phyloP scores from a whole-genome alignment of 2,888 invertebrate genomes.

The Deladenus siricidicola region DNA sequence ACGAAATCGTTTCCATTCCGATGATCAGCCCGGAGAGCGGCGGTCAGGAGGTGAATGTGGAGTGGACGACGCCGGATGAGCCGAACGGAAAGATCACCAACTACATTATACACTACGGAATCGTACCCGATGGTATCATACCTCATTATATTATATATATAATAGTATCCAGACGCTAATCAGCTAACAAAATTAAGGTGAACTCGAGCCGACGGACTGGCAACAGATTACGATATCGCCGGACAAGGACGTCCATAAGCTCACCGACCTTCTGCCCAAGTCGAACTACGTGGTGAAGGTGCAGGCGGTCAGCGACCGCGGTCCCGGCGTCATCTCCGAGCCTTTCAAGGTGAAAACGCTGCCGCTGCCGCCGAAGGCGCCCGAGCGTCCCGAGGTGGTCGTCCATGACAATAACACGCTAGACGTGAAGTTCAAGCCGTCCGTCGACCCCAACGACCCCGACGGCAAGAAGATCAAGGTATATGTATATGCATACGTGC shows the following conservation, averaged over 20 bases:
- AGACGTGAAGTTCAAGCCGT: slow-evolving; percentile 37
- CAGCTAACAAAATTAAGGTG: too few relatives aligned
- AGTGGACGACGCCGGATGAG: slow-evolving; percentile 52
- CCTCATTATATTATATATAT: too few relatives aligned
- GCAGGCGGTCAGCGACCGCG: slow-evolving; percentile 50
- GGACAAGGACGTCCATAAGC: slow-evolving; percentile 36
- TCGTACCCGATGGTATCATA: slow-evolving; percentile 37
- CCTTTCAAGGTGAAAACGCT: slow-evolving; percentile 31
- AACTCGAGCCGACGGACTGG: slow-evolving; percentile 42
- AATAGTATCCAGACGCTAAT: background rate
- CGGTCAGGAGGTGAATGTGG: slow-evolving; percentile 45
- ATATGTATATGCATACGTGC: background rate
- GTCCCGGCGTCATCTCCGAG: slow-evolving; percentile 47
- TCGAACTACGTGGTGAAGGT: slow-evolving; percentile 44
- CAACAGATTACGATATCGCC: slow-evolving; percentile 35
- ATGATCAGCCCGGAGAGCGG: slow-evolving; percentile 23
- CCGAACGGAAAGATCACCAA: slow-evolving; percentile 48
- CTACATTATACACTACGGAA: slow-evolving; percentile 48
- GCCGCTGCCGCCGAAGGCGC: slow-evolving; percentile 17
- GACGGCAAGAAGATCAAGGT: slow-evolving; percentile 33
- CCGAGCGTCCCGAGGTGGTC: slow-evolving; percentile 13
- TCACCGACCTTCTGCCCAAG: slow-evolving; percentile 44
- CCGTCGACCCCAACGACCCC: slow-evolving; percentile 45
- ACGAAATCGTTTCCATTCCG: slow-evolving; percentile 46
- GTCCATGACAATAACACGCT: slow-evolving; percentile 50